A percentile compares a stretch with the other conserved stretches of the same genome.
Evolutionary conservation across 1,140 invertebrate genomes (phyloP).

Genomic region (Temnothorax nylanderi): DNA sequence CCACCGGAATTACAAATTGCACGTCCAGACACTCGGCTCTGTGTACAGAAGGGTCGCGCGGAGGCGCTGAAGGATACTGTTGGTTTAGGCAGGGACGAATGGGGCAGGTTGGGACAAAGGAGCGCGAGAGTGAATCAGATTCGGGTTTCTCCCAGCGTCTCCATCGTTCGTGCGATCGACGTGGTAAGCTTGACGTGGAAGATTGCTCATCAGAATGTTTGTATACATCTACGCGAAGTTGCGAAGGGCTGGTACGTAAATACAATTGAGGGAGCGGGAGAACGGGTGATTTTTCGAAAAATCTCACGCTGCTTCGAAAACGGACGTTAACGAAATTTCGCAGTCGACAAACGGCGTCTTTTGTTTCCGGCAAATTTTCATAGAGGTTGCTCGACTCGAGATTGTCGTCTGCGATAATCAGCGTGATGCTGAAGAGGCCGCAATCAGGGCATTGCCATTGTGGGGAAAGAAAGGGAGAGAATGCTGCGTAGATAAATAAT

Average conservation of each 20-base stretch:
- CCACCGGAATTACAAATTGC: conserved; percentile 73
- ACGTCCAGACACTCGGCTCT: conserved; percentile 64
- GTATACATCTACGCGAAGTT: conserved; percentile 20
- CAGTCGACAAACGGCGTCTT: neutral
- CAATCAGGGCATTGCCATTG: conserved; percentile 8
- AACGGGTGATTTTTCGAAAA: conserved; percentile 56
- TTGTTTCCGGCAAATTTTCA: neutral
- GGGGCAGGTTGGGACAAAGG: conserved; percentile 68
- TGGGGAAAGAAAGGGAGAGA: neutral
- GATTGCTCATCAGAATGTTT: conserved; percentile 69
- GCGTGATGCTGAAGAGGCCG: neutral
- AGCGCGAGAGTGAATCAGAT: conserved; percentile 65
- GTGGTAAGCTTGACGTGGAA: conserved; percentile 38
- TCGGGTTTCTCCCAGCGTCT: conserved; percentile 45
- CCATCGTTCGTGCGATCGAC: conserved; percentile 29
- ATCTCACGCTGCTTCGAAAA: neutral
- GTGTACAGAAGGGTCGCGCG: conserved; percentile 36
- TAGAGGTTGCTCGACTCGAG: neutral
- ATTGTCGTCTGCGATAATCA: conserved; percentile 39
- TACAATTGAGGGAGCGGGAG: conserved; percentile 27
- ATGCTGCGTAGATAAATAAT: conserved; percentile 12
- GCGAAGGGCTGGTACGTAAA: conserved; percentile 49
- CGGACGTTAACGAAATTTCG: conserved; percentile 39
- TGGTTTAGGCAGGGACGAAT: conserved; percentile 69
- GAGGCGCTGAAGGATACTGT: conserved; percentile 58